Evolutionary conservation across 1,140 invertebrate species (phyloP), one percentile per base, ranked within the genome.

Genomic region (Drosophila repletoides): DNA sequence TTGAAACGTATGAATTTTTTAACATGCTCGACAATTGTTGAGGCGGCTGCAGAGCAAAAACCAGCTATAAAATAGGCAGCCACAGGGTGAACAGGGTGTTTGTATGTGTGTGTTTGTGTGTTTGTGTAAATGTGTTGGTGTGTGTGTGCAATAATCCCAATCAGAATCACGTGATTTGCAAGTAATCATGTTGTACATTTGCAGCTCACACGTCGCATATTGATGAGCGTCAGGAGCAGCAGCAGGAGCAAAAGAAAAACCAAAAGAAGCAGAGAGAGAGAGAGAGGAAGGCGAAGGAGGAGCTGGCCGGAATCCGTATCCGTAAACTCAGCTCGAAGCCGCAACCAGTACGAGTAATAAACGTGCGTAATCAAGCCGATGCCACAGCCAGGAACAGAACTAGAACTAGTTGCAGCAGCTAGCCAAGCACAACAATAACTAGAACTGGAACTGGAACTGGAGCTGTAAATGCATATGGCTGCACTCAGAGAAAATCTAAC

Each of bases 141-240:
- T 52, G 29, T 56, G 56, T 69, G 52, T 56, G 67, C 52, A 66
- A 77, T 84, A 83, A 83, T 84, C 53, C 79, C 60, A 69, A 67
- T 58, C 71, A 73, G 70, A 84, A 84, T 83, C 79, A 79, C 58
- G 74, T 84, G 79, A 83, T 83, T 83, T 83, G 79, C 79, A 83
- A 84, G 79, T 84, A 83, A 83, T 83, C 79, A 83, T 83, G 79
- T 79, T 83, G 79, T 84, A 74, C 79, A 79, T 67, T 74, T 71
- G 49, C 70, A 79, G 49, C 65, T 59, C 79, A 68, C 66, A 84
- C 79, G 58, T 58, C 49, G 79, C 79, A 83, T 83, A 84, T 84
- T 83, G 79, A 83, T 83, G 74, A 58, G 24, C 45, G 24, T n/a
- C n/a, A n/a, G n/a, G n/a, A n/a, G 31, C 49, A 19, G 7, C 17